Evolutionary conservation across 1,140 invertebrate species (phyloP).

Genomic region (Scaptodrosophila lebanonensis): DNA sequence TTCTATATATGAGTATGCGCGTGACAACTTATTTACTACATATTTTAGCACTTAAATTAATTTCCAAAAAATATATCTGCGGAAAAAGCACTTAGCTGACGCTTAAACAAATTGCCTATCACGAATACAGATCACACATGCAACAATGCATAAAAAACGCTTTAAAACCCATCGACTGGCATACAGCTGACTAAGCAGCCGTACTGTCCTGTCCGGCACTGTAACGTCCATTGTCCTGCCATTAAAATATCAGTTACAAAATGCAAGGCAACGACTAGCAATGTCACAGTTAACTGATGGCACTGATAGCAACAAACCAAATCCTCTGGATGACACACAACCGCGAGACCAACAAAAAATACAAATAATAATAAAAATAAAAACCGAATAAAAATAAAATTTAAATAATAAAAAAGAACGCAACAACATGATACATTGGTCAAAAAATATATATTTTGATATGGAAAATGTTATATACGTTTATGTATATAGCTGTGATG

Average conservation of each 20-base stretch:
- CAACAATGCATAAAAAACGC: background rate
- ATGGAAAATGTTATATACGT: conserved; percentile 6
- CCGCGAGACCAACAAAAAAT: conserved; percentile 14
- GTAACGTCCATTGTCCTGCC: conserved; percentile 24
- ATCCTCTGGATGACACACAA: conserved; percentile 20
- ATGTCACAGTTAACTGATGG: conserved; percentile 10
- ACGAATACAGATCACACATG: background rate
- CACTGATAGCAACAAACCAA: conserved; percentile 9
- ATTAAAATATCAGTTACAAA: conserved; percentile 48
- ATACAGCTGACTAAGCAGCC: background rate
- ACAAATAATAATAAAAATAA: conserved; percentile 4
- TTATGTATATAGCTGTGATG: conserved; percentile 11
- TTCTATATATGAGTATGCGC: too few relatives aligned
- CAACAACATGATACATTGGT: conserved; percentile 34
- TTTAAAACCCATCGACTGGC: conserved; percentile 2
- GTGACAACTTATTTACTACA: too few relatives aligned
- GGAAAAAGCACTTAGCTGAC: background rate
- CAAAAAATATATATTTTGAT: conserved; percentile 19
- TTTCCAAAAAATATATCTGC: too few relatives aligned
- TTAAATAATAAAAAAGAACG: conserved; percentile 11
- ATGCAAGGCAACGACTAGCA: conserved; percentile 15
- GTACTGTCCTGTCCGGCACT: too few relatives aligned
- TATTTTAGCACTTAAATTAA: too few relatives aligned
- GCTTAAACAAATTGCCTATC: conserved; percentile 10
- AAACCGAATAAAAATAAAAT: background rate